Evolutionary conservation across 2,888 invertebrate genomes (phyloP).

Genomic region (Trissoscelio sp.): DNA sequence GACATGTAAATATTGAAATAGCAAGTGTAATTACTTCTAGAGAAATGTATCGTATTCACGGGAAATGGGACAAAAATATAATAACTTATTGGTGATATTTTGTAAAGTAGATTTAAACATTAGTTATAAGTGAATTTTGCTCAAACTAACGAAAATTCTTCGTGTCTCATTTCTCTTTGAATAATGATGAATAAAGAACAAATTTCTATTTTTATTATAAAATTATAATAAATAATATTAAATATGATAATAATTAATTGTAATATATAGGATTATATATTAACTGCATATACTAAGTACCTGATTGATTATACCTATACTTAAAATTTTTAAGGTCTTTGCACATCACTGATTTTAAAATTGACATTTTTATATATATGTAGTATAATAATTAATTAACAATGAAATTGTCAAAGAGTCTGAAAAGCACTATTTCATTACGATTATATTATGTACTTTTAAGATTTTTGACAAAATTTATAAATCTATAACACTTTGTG

Average conservation of each 20-base stretch:
- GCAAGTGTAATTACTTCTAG: slow-evolving; percentile 1
- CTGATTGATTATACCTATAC: slow-evolving; percentile 25
- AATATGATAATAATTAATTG: slow-evolving; percentile 18
- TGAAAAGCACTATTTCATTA: neutral
- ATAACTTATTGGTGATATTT: neutral
- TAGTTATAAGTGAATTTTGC: no score
- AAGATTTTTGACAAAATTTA: slow-evolving; percentile 12
- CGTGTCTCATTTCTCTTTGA: neutral
- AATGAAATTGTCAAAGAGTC: slow-evolving; percentile 19
- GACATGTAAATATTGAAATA: no score
- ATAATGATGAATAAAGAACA: neutral
- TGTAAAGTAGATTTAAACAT: no score
- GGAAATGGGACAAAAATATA: slow-evolving; percentile 9
- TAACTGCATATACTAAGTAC: slow-evolving; percentile 27
- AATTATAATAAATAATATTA: neutral
- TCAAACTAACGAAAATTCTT: no score
- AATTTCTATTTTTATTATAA: neutral
- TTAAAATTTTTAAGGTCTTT: slow-evolving; percentile 9
- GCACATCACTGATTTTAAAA: slow-evolving; percentile 33
- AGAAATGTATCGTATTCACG: neutral
- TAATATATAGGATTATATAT: slow-evolving; percentile 25
- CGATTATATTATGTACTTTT: slow-evolving; percentile 8
- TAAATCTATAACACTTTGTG: slow-evolving; percentile 29
- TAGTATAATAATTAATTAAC: slow-evolving; percentile 16
- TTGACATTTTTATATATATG: slow-evolving; percentile 20